phyloP scores from a whole-genome alignment of 2,113 vertebrate genomes.

The Tyrannus savana region DNA sequence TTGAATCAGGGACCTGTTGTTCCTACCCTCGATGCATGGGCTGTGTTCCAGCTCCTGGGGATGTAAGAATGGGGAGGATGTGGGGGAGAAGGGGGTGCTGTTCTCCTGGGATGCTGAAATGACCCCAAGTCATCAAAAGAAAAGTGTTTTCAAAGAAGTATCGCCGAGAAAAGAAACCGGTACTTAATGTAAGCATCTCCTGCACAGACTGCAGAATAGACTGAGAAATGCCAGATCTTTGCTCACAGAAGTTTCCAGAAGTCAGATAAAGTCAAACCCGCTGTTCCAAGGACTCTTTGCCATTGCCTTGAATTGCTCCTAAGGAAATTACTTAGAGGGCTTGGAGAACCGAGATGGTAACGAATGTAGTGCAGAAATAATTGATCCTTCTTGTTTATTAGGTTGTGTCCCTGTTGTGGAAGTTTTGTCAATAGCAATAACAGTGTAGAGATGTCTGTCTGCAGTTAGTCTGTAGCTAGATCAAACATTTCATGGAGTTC shows the following conservation, averaged over 20 bases:
- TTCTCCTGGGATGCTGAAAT: neutral
- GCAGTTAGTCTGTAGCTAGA: conserved; percentile 24
- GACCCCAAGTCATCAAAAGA: neutral
- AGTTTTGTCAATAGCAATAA: conserved; percentile 62
- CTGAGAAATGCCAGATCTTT: neutral
- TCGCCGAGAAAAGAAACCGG: neutral
- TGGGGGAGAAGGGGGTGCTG: neutral
- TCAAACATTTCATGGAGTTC: conserved; percentile 19
- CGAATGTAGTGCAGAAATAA: conserved; percentile 20
- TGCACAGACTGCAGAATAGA: neutral
- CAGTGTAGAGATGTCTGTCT: conserved; percentile 15
- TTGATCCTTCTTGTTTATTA: conserved; percentile 58
- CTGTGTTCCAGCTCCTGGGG: neutral
- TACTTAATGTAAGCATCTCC: neutral
- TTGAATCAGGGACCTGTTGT: accelerated
- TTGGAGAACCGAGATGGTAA: neutral
- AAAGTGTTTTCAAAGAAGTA: neutral
- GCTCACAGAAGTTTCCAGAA: neutral
- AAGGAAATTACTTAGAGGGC: conserved; percentile 14
- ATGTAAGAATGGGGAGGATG: neutral
- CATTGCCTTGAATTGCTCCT: neutral
- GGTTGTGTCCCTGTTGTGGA: conserved; percentile 40
- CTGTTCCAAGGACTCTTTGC: conserved; percentile 34
- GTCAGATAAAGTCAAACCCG: neutral
- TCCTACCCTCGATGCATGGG: neutral